Evolutionary conservation across 1,140 invertebrate genomes (phyloP), one percentile per base, ranked within the genome.

Genomic region (Scaptomyza pallida): DNA sequence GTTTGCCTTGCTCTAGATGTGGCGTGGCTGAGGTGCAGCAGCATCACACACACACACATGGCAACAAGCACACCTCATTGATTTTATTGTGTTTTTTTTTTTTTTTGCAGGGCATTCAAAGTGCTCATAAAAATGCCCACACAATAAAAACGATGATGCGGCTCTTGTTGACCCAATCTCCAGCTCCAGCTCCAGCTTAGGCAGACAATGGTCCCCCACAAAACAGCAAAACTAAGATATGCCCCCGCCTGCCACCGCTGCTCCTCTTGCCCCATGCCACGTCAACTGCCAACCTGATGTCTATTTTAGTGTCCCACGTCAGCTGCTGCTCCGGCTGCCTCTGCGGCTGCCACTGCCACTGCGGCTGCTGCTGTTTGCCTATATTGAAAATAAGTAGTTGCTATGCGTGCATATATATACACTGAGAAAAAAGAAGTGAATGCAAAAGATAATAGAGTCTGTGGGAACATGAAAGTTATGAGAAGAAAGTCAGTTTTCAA

Each of bases 51-150:
- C 43, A 50, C 41, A 50, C 17, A 62, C 59, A 44, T 30, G 17
- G 19, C 15, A 35, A 23, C 60, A 70, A 47, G 64, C 72, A 88
- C 82, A 88, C 82, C 82, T 88, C 82, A 88, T 88, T 88, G 82
- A 82, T 88, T 88, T 88, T 88, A 88, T 88, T 88, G 82, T 88
- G 63, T 86, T 88, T 81, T 86, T n/a, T n/a, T n/a, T n/a, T n/a
- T n/a, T n/a, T n/a, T n/a, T 81, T 86, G 72, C 78, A 62, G 65
- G 54, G 71, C 82, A 86, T 82, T 78, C 71, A 82, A 82, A 88
- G 80, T 77, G 82, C 82, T 82, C 82, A 88, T 88, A 88, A 88
- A 88, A 88, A 88, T 88, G 82, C 71, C 82, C 82, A 88, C 81
- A 85, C 81, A 85, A 85, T 85, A 85, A 74, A 85, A 85, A 88